Evolutionary conservation across 2,113 vertebrate genomes (phyloP).

Genomic region (Bubalus kerabau): DNA sequence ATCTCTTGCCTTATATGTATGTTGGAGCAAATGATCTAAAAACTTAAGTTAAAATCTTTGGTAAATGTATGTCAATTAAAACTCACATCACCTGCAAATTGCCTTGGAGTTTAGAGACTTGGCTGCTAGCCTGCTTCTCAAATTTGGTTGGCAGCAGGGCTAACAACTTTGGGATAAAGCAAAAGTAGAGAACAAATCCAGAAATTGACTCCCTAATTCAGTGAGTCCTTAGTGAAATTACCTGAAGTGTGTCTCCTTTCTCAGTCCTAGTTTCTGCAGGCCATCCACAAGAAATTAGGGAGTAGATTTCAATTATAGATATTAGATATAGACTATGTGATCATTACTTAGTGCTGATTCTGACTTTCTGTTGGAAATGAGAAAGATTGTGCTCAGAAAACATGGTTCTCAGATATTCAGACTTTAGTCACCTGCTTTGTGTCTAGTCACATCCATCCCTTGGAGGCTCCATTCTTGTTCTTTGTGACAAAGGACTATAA

Average conservation of each 20-base stretch:
- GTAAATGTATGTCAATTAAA: neutral
- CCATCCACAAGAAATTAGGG: neutral
- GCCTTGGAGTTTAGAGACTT: neutral
- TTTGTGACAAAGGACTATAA: neutral
- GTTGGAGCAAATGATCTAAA: neutral
- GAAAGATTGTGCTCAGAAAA: neutral
- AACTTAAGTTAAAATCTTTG: neutral
- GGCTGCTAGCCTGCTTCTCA: neutral
- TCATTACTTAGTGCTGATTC: neutral
- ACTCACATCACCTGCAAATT: neutral
- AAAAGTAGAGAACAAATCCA: neutral
- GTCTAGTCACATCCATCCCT: neutral
- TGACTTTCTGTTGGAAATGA: neutral
- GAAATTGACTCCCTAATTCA: neutral
- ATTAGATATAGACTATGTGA: neutral
- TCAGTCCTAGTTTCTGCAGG: neutral
- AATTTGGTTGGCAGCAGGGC: neutral
- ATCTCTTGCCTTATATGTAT: neutral
- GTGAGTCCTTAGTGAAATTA: neutral
- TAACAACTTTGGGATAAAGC: fast-evolving
- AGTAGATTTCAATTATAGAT: neutral
- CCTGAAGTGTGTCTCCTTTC: neutral
- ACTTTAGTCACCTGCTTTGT: neutral
- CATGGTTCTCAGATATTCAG: neutral
- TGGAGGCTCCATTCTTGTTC: neutral